Evolutionary conservation across 2,113 vertebrate species (phyloP).

Genomic region (Coturnix japonica): DNA sequence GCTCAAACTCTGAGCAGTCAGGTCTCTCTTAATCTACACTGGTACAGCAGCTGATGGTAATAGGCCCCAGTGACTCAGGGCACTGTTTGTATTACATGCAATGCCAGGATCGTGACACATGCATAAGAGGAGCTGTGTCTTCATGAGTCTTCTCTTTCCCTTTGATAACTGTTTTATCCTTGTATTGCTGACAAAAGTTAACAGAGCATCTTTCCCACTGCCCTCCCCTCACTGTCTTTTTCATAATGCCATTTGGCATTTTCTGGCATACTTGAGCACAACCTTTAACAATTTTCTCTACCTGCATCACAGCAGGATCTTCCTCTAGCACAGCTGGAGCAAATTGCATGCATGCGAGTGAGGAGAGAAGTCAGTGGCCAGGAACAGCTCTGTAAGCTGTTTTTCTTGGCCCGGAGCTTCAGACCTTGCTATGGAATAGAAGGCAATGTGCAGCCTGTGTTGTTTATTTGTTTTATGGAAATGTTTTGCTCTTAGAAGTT

Average conservation of each 20-base stretch:
- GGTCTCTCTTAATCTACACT: background rate
- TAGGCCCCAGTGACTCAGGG: background rate
- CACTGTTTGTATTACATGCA: fast-evolving
- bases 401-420: background rate
- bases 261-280: background rate
- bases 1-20: fast-evolving
- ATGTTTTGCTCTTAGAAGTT: background rate
- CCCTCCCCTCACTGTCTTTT: background rate
- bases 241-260: background rate
- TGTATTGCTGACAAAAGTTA: background rate
- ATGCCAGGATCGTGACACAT: fast-evolving
- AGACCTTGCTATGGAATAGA: background rate
- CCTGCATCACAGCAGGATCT: background rate
- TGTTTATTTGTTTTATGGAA: background rate
- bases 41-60: background rate
- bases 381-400: background rate
- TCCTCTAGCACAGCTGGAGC: conserved; percentile 3
- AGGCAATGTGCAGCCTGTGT: background rate
- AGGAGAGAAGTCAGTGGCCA: background rate
- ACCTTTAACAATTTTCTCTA: background rate
- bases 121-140: background rate
- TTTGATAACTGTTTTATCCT: background rate
- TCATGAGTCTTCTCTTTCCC: background rate
- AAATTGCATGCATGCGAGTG: background rate
- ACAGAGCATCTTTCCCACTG: background rate